A percentile compares a stretch with the other conserved stretches of the same genome.
These are phyloP conservation scores for Dromiciops gliroides DNA, from an alignment of 2,113 vertebrate genomes.

Conservation along the genomic window DNA sequence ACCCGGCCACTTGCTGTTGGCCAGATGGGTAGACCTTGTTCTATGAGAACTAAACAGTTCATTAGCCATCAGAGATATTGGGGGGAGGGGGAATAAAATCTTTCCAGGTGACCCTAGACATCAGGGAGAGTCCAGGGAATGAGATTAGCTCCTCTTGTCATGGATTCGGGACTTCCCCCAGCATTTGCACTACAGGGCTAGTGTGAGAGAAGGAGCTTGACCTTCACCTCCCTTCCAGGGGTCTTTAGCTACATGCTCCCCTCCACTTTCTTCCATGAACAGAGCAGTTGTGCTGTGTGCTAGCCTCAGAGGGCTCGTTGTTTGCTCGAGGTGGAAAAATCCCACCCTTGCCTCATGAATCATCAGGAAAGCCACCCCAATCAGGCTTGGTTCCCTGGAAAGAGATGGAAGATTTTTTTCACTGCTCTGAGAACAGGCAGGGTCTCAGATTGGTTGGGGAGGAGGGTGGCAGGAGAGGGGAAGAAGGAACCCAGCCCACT, in stretches of 20 bases:
- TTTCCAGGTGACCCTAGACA: background rate
- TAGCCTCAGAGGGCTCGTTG: slow-evolving; percentile 77
- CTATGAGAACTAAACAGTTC: background rate
- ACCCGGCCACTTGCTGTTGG: background rate
- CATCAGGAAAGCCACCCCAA: slow-evolving; percentile 74
- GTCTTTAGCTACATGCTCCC: slow-evolving; percentile 6
- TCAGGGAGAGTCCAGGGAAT: background rate
- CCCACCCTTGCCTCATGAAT: slow-evolving; percentile 81
- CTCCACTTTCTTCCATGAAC: slow-evolving; percentile 37
- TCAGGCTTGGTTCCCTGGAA: slow-evolving; percentile 76
- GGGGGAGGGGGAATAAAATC: background rate
- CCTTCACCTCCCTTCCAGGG: slow-evolving; percentile 37
- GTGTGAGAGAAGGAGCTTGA: background rate
- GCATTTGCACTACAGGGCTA: background rate
- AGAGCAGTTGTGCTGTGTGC: background rate
- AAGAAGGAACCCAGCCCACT: slow-evolving; percentile 55
- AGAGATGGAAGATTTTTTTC: slow-evolving; percentile 80
- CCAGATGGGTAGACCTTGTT: background rate
- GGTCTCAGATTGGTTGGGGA: slow-evolving; percentile 30
- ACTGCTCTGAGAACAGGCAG: slow-evolving; percentile 73
- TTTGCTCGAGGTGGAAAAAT: slow-evolving; percentile 83
- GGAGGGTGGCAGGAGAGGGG: slow-evolving; percentile 42
- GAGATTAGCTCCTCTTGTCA: background rate
- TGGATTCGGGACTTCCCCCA: background rate
- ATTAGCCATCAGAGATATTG: background rate